Percentiles rank a stretch among this genome's conserved stretches.
These are phyloP conservation scores for Narcine bancroftii DNA, from an alignment of 2,113 vertebrate genomes.

Conservation along the genomic window DNA sequence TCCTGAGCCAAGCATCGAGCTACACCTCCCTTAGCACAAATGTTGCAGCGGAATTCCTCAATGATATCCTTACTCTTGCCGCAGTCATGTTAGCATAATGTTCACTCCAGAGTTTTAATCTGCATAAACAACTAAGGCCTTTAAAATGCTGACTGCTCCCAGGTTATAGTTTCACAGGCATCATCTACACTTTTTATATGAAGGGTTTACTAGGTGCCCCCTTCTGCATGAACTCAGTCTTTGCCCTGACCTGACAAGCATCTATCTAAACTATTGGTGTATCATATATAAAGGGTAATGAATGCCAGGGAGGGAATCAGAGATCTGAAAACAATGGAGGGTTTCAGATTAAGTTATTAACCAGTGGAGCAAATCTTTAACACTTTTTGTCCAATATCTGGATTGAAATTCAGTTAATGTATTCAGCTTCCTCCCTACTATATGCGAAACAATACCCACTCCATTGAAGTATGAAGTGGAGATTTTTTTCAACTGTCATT, in stretches of 20 bases:
- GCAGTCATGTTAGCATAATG: background rate
- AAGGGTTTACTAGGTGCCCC: background rate
- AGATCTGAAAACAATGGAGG: slow-evolving; percentile 13
- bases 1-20: background rate
- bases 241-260: background rate
- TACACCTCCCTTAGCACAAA: background rate
- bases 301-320: slow-evolving; percentile 7
- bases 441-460: background rate
- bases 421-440: background rate
- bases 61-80: background rate
- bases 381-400: background rate
- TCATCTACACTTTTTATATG: slow-evolving; percentile 1
- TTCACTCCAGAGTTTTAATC: too few species aligned
- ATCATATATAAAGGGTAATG: background rate
- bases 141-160: background rate
- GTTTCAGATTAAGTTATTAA: background rate
- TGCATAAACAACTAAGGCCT: background rate
- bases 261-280: background rate
- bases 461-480: background rate
- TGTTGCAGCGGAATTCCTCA: background rate
- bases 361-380: background rate
- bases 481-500: background rate
- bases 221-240: background rate
- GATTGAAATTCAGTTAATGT: background rate
- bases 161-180: background rate